These are phyloP conservation scores for Tachystola acroxantha DNA, from an alignment of 2,888 invertebrate genomes.

Conservation along the genomic window DNA sequence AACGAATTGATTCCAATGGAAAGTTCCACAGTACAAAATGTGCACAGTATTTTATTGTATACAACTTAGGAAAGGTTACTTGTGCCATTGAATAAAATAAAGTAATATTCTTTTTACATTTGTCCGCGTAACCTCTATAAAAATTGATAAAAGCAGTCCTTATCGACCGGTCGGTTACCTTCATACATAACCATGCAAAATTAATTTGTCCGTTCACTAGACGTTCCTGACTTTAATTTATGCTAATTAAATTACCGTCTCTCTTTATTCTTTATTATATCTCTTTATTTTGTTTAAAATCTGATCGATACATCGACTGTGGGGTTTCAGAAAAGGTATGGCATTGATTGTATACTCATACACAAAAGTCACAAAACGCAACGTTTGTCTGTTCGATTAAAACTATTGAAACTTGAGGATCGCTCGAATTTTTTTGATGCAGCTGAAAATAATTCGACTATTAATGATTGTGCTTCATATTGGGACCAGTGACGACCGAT, in stretches of 20 bases:
- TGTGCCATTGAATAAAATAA: neutral
- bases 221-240: neutral
- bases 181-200: constrained; percentile 2
- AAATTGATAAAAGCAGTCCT: constrained; percentile 1
- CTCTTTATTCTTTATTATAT: neutral
- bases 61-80: neutral
- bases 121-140: neutral
- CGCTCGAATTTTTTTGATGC: too few relatives aligned
- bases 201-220: neutral
- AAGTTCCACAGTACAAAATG: neutral
- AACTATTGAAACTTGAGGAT: too few relatives aligned
- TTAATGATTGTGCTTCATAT: too few relatives aligned
- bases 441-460: too few relatives aligned
- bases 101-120: neutral
- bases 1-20: neutral
- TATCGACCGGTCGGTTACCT: constrained; percentile 2
- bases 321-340: too few relatives aligned
- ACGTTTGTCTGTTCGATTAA: too few relatives aligned
- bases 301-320: too few relatives aligned
- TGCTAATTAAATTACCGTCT: neutral
- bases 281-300: too few relatives aligned
- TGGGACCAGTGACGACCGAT: too few relatives aligned
- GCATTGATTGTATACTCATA: too few relatives aligned
- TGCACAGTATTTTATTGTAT: neutral
- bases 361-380: too few relatives aligned